Conservation (phyloP, 2,888 invertebrate genomes). For the Drosophila borborema region DNA sequence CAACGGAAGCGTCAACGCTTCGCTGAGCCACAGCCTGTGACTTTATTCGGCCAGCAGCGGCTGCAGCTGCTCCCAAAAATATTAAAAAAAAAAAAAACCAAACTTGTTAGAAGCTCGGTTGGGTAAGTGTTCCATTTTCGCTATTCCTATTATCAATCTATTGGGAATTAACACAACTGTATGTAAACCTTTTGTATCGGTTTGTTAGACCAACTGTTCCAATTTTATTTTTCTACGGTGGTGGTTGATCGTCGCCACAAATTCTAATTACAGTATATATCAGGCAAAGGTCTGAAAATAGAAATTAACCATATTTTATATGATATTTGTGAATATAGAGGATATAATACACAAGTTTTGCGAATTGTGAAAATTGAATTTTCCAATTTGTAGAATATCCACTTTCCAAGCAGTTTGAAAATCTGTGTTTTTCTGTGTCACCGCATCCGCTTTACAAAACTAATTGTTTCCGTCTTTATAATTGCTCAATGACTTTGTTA, state of each 20-base stretch:
- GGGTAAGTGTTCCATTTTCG: conserved; percentile 50
- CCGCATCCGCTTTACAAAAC: conserved; percentile 52
- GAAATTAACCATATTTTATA: not conserved
- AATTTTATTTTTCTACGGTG: conserved; percentile 12
- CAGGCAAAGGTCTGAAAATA: not conserved
- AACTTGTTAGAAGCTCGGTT: conserved; percentile 41
- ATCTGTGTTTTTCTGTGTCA: conserved; percentile 24
- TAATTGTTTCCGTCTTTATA: conserved; percentile 72
- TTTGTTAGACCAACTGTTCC: conserved; percentile 40
- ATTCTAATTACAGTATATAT: conserved; percentile 5
- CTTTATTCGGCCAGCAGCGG: conserved; percentile 46
- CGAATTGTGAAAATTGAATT: not conserved
- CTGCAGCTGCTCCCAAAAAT: conserved; percentile 61
- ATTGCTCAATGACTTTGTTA: conserved; percentile 47
- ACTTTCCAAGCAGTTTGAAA: conserved; percentile 3
- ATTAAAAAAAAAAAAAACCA: conserved; percentile 11
- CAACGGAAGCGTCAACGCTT: conserved; percentile 66
- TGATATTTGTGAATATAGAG: not conserved
- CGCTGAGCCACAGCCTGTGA: conserved; percentile 39
- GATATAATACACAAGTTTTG: not conserved
- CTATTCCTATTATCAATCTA: conserved; percentile 3
- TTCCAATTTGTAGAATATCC: not conserved
- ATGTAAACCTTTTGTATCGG: not conserved
- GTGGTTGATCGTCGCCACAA: conserved; percentile 25
- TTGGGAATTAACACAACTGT: conserved; percentile 47